Conservation (phyloP, 2,888 invertebrate genomes). For the Sturmia bella region DNA sequence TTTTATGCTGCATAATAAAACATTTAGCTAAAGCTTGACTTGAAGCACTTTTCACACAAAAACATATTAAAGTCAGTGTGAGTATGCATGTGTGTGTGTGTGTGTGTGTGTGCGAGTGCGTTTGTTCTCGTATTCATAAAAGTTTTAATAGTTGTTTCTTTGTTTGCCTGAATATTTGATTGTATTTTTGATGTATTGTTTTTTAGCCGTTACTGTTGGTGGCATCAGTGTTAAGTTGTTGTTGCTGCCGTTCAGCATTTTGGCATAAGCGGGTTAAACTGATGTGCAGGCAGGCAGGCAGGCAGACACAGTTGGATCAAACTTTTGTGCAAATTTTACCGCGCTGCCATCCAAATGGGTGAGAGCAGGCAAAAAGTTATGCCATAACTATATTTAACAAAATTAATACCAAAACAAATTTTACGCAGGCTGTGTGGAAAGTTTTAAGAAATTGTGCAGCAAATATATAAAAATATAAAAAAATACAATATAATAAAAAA, state of each 20-base stretch:
- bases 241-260: neutral
- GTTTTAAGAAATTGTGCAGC: neutral
- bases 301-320: conserved; percentile 45
- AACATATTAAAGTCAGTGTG: too few species aligned
- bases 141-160: conserved; percentile 8
- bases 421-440: neutral
- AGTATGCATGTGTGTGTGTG: neutral
- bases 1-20: conserved; percentile 31
- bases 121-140: neutral
- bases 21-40: conserved; percentile 49
- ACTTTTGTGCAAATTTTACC: conserved; percentile 40
- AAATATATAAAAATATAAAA: too few species aligned
- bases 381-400: neutral
- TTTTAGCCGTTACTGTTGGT: neutral
- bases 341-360: too few species aligned
- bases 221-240: neutral
- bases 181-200: neutral
- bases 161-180: conserved; percentile 23
- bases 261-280: conserved; percentile 26
- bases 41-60: conserved; percentile 11
- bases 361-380: neutral
- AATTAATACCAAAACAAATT: too few species aligned
- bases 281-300: too few species aligned
- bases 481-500: too few species aligned
- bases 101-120: neutral